Conservation (phyloP, 2,113 vertebrate species). For the Carassius gibelio region DNA sequence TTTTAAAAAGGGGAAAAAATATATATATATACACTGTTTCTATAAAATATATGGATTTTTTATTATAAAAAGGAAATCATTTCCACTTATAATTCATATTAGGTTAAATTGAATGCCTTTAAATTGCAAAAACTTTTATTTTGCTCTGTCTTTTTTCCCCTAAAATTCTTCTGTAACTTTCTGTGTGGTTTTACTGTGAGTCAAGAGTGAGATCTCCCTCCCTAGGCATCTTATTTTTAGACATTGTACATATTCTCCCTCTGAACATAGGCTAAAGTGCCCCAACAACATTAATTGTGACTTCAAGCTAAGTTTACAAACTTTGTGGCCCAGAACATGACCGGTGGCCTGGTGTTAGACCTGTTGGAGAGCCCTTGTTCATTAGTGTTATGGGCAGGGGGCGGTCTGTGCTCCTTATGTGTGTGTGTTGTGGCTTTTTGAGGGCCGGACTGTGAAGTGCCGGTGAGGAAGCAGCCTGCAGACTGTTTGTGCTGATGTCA, state of each 20-base stretch:
- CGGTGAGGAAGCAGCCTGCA: slow-evolving; percentile 40
- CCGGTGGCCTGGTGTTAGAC: slow-evolving; percentile 38
- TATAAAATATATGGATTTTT: too few relatives aligned
- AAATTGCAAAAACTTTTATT: not conserved
- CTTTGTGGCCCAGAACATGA: slow-evolving; percentile 35
- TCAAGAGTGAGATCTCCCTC: slow-evolving; percentile 66
- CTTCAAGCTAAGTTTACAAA: slow-evolving; percentile 50
- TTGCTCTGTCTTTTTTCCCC: not conserved
- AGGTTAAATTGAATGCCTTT: not conserved
- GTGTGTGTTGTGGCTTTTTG: slow-evolving; percentile 4
- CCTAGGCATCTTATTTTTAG: slow-evolving; percentile 16
- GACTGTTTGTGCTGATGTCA: slow-evolving; percentile 50
- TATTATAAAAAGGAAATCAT: not conserved
- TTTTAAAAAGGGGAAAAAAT: too few relatives aligned
- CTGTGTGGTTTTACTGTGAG: not conserved
- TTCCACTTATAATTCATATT: not conserved
- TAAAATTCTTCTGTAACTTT: slow-evolving; percentile 18
- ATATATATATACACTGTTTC: too few relatives aligned
- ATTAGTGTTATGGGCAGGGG: slow-evolving; percentile 45
- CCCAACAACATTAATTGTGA: slow-evolving; percentile 45
- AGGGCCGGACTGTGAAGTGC: slow-evolving; percentile 37
- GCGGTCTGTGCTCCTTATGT: not conserved
- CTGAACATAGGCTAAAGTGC: slow-evolving; percentile 5
- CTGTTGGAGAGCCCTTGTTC: slow-evolving; percentile 41
- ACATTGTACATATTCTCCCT: slow-evolving; percentile 20